Evolutionary conservation across 1,140 invertebrate genomes (phyloP).

Genomic region (Acyrthosiphon pisum): DNA sequence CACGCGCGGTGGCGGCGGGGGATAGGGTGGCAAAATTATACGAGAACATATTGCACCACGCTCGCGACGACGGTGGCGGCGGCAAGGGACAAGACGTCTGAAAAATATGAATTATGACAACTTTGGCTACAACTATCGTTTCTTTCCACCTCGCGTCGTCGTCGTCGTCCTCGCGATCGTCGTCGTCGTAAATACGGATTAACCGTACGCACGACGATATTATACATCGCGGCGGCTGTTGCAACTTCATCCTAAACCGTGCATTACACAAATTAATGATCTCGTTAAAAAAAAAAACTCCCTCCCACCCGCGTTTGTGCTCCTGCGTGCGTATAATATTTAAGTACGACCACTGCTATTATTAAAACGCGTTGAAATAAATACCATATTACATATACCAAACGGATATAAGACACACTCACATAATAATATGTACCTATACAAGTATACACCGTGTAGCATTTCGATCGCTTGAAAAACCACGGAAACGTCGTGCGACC

Average conservation of each 20-base stretch:
- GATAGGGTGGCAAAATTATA: constrained; percentile 30
- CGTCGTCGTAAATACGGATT: constrained; percentile 34
- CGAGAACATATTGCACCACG: not conserved
- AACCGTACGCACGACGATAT: not conserved
- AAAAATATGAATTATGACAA: constrained; percentile 56
- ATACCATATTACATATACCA: not conserved
- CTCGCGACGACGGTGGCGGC: not conserved
- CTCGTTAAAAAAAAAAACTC: constrained; percentile 51
- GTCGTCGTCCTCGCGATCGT: not conserved
- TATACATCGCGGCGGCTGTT: not conserved
- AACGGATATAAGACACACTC: not conserved
- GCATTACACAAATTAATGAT: constrained; percentile 52
- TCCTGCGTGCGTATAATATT: not conserved
- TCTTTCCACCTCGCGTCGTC: not conserved
- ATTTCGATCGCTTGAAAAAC: not conserved
- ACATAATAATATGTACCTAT: too few species aligned
- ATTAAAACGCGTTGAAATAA: not conserved
- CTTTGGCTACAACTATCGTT: constrained; percentile 34
- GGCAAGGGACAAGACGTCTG: constrained; percentile 7
- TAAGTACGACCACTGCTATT: not conserved
- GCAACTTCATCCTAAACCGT: constrained; percentile 24
- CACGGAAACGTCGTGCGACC: not conserved
- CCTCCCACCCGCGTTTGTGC: not conserved
- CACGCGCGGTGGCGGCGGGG: not conserved
- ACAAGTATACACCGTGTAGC: not conserved